Conservation (phyloP, 2,888 invertebrate genomes). For the Mythimna impura region DNA sequence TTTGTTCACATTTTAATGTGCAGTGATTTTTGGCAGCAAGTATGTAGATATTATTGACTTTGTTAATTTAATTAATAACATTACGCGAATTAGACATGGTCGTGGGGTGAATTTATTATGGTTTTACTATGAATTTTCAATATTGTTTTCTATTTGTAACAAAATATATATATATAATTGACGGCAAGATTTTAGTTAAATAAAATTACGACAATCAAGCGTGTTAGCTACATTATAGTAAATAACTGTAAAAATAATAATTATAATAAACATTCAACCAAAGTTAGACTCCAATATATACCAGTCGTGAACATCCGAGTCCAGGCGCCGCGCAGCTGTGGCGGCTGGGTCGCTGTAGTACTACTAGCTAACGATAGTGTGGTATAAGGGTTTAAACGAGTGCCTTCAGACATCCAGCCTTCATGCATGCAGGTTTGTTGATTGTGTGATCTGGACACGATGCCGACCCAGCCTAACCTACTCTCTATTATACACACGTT, state of each 20-base stretch:
- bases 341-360: constrained; percentile 64
- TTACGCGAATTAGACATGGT: constrained; percentile 47
- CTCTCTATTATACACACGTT: constrained; percentile 39
- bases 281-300: constrained; percentile 80
- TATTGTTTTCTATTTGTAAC: constrained; percentile 54
- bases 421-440: constrained; percentile 86
- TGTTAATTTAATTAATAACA: constrained; percentile 54
- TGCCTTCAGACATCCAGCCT: constrained; percentile 90
- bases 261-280: constrained; percentile 76
- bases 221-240: constrained; percentile 77
- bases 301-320: constrained; percentile 69
- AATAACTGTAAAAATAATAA: constrained; percentile 67
- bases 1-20: constrained; percentile 60
- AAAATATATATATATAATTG: constrained; percentile 46
- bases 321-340: constrained; percentile 45
- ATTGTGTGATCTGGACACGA: constrained; percentile 81
- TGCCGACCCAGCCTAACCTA: constrained; percentile 45
- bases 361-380: constrained; percentile 75
- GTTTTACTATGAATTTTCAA: constrained; percentile 39
- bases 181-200: constrained; percentile 69
- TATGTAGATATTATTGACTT: constrained; percentile 55
- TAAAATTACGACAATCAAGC: constrained; percentile 76
- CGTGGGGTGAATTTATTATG: constrained; percentile 51
- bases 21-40: constrained; percentile 64
- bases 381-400: constrained; percentile 87